Conservation (phyloP, 2,797 vertebrate genomes). For the Galago senegalensis region DNA sequence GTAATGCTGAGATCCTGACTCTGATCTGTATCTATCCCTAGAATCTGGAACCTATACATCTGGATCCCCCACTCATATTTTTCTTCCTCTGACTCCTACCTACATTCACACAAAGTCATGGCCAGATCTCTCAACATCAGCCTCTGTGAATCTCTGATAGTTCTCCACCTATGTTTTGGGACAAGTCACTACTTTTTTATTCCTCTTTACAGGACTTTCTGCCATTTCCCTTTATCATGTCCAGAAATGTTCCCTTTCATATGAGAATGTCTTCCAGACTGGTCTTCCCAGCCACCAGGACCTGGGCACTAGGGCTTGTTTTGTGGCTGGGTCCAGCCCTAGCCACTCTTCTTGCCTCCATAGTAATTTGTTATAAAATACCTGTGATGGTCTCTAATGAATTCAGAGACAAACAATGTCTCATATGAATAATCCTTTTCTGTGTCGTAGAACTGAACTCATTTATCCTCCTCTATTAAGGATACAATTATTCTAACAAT, state of each 20-base stretch:
- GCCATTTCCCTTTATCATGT: not conserved
- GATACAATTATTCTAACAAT: not conserved
- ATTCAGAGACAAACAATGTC: not conserved
- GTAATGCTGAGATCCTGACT: not conserved
- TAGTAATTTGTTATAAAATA: not conserved
- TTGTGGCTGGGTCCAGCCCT: not conserved
- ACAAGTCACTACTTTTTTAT: not conserved
- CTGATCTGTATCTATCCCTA: not conserved
- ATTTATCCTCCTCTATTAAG: not conserved
- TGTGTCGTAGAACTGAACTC: not conserved
- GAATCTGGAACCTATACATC: not conserved
- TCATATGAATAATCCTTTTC: not conserved
- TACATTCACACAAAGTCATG: not conserved
- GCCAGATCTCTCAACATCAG: not conserved
- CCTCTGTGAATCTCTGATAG: not conserved
- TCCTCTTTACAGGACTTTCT: not conserved
- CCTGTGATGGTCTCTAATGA: not conserved
- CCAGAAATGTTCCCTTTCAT: not conserved
- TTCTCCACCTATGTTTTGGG: not conserved
- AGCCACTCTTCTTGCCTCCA: not conserved
- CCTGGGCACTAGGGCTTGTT: not conserved
- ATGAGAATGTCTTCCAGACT: not conserved
- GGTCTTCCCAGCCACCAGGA: not conserved
- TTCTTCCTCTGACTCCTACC: not conserved
- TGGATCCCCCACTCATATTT: not conserved